phyloP scores from a whole-genome alignment of 2,113 vertebrate genomes.

The Psettodes erumei region DNA sequence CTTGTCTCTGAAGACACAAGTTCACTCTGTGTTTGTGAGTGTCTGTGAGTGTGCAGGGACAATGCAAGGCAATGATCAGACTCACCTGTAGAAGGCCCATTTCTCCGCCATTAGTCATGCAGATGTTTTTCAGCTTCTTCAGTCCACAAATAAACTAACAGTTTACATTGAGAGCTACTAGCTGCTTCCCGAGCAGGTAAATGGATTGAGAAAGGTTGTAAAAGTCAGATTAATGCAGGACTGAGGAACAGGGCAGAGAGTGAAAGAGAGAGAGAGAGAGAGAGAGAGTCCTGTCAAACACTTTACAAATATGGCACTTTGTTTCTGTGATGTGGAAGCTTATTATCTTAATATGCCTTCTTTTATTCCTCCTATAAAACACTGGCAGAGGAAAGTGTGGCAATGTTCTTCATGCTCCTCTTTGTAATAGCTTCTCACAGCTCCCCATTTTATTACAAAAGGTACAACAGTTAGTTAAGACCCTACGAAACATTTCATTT shows the following conservation, averaged over 20 bases:
- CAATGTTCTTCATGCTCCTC: conserved; percentile 49
- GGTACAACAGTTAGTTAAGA: conserved; percentile 82
- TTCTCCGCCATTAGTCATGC: conserved; percentile 29
- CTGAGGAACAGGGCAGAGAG: conserved; percentile 19
- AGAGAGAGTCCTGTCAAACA: conserved; percentile 53
- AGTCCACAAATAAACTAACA: conserved; percentile 28
- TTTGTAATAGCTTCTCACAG: conserved; percentile 70
- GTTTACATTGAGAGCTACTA: conserved; percentile 8
- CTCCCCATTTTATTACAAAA: conserved; percentile 78
- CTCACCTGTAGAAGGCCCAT: conserved; percentile 34
- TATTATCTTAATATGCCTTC: conserved; percentile 73
- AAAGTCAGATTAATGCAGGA: conserved; percentile 62
- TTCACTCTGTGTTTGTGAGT: neutral
- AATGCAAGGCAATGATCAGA: conserved; percentile 7
- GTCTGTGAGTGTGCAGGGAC: neutral
- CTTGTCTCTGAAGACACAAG: neutral
- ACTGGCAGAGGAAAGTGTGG: conserved; percentile 54
- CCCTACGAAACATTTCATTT: conserved; percentile 80
- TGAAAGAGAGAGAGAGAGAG: neutral
- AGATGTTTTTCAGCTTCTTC: conserved; percentile 20
- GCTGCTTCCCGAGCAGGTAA: conserved; percentile 25
- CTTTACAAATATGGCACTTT: conserved; percentile 72
- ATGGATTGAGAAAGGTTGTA: conserved; percentile 35
- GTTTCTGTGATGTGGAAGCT: conserved; percentile 69
- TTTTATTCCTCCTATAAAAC: conserved; percentile 76